Evolutionary conservation across 2,113 vertebrate species (phyloP).

Genomic region (Cyprinodon variegatus): DNA sequence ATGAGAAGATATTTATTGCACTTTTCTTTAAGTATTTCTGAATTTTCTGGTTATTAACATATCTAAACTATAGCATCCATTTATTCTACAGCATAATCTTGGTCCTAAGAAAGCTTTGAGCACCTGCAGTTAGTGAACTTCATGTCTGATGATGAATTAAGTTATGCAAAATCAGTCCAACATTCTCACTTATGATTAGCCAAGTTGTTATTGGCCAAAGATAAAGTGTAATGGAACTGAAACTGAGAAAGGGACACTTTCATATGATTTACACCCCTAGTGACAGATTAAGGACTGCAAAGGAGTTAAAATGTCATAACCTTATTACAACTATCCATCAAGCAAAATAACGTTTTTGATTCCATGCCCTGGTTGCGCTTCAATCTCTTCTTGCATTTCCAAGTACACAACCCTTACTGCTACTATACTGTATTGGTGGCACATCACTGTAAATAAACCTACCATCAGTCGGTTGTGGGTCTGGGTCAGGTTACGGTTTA

Average conservation of each 20-base stretch:
- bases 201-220: neutral
- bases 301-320: slow-evolving; percentile 48
- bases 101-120: slow-evolving; percentile 50
- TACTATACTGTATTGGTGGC: slow-evolving; percentile 47
- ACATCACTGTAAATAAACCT: slow-evolving; percentile 60
- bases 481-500: slow-evolving; percentile 72
- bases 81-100: slow-evolving; percentile 48
- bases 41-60: slow-evolving; percentile 12
- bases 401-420: slow-evolving; percentile 26
- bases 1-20: neutral
- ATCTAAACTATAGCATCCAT: slow-evolving; percentile 45
- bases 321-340: slow-evolving; percentile 44
- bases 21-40: neutral
- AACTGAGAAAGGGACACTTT: neutral
- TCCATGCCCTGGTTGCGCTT: slow-evolving; percentile 5
- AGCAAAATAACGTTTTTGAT: slow-evolving; percentile 27
- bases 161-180: slow-evolving; percentile 8
- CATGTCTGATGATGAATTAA: slow-evolving; percentile 36
- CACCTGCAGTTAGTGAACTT: slow-evolving; percentile 73
- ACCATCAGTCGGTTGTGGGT: slow-evolving; percentile 35
- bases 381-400: slow-evolving; percentile 33
- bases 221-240: slow-evolving; percentile 12
- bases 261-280: slow-evolving; percentile 38
- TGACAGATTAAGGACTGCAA: slow-evolving; percentile 50
- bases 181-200: slow-evolving; percentile 1